phyloP scores from a whole-genome alignment of 2,888 invertebrate species.

The Drosophila sordidula region DNA sequence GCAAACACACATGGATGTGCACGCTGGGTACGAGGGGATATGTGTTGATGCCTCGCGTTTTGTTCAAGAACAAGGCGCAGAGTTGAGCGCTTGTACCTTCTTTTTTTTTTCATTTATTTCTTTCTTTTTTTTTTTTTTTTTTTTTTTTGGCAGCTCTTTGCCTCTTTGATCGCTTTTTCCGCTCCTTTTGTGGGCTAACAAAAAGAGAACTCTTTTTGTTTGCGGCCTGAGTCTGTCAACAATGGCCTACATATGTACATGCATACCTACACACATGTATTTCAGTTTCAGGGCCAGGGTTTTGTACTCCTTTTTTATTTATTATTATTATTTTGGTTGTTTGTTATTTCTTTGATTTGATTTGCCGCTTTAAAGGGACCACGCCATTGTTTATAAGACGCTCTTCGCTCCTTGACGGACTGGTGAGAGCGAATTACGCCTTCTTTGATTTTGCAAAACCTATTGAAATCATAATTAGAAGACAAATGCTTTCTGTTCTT shows the following conservation, averaged over 20 bases:
- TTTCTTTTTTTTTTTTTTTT: constrained; percentile 25
- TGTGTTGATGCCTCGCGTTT: constrained; percentile 59
- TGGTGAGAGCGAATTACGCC: constrained; percentile 83
- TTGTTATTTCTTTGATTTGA: constrained; percentile 78
- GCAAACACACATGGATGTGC: constrained; percentile 26
- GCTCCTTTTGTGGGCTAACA: constrained; percentile 64
- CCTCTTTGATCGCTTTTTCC: constrained; percentile 77
- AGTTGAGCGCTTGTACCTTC: constrained; percentile 18
- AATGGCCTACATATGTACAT: constrained; percentile 43
- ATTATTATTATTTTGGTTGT: constrained; percentile 66
- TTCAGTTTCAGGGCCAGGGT: constrained; percentile 26
- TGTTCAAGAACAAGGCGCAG: constrained; percentile 47
- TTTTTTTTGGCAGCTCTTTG: constrained; percentile 57
- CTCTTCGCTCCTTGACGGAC: constrained; percentile 34
- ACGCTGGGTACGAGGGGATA: constrained; percentile 23
- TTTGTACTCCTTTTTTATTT: constrained; percentile 38
- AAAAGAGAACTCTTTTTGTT: constrained; percentile 62
- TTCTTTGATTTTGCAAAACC: constrained; percentile 77
- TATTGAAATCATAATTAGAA: constrained; percentile 75
- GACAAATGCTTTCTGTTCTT: constrained; percentile 61
- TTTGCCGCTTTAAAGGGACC: constrained; percentile 71
- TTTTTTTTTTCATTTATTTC: constrained; percentile 30
- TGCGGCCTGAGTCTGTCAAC: constrained; percentile 70
- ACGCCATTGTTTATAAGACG: constrained; percentile 43
- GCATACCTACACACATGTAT: constrained; percentile 9